A percentile compares a stretch with the other conserved stretches of the same genome.
Conservation (phyloP, 2,888 invertebrate species). For the Volucella inanis region DNA sequence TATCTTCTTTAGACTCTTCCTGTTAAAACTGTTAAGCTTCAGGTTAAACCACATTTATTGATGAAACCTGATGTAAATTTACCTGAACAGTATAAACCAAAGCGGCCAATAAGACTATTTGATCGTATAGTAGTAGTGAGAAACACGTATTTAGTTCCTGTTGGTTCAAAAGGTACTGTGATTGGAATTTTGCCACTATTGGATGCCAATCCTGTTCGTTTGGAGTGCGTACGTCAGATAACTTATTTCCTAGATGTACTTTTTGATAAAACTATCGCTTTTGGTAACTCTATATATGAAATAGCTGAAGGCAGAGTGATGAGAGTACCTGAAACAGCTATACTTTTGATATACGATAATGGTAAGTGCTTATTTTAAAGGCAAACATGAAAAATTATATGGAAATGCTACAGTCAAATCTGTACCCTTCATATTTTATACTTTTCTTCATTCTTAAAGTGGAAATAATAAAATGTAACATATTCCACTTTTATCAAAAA, state of each 20-base stretch:
- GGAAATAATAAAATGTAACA: too few relatives aligned
- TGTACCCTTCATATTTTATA: too few relatives aligned
- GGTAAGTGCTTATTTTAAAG: constrained; percentile 73
- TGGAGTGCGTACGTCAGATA: constrained; percentile 84
- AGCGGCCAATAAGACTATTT: constrained; percentile 84
- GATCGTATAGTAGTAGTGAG: constrained; percentile 93
- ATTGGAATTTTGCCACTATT: constrained; percentile 86
- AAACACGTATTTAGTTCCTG: constrained; percentile 89
- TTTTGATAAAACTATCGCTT: constrained; percentile 90
- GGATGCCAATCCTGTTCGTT: constrained; percentile 83
- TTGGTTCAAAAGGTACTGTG: constrained; percentile 93
- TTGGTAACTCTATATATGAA: constrained; percentile 83
- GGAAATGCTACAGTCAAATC: constrained; percentile 5
- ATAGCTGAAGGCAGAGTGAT: constrained; percentile 79
- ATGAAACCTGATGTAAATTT: constrained; percentile 85
- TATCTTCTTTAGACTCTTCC: constrained; percentile 76
- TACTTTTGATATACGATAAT: constrained; percentile 77
- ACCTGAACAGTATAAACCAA: constrained; percentile 81
- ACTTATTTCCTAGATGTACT: constrained; percentile 90
- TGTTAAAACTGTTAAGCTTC: constrained; percentile 86
- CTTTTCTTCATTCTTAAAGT: too few relatives aligned
- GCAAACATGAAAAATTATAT: not conserved
- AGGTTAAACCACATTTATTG: constrained; percentile 91
- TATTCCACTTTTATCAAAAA: too few relatives aligned
- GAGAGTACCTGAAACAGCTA: constrained; percentile 84